Conservation (phyloP, 92 coral and sea anemone genomes). For the Virgularia gustaviana region DNA sequence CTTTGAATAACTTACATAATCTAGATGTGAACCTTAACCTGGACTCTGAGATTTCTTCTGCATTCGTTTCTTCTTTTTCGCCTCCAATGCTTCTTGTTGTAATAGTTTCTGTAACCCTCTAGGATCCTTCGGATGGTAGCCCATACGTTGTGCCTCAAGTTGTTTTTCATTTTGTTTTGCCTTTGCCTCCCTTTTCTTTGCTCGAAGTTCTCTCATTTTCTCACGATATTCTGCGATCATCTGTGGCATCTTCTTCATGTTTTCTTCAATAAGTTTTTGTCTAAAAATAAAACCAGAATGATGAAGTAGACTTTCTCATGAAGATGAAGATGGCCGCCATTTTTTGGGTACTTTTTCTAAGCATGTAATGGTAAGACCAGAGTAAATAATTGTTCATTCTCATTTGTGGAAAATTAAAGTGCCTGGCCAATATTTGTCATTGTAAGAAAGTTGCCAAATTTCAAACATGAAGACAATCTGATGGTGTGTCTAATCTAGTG, state of each 20-base stretch:
- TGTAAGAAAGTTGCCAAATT: too few relatives aligned
- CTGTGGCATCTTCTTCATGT: conserved; percentile 92
- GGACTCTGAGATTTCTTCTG: conserved; percentile 41
- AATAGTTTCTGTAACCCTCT: conserved; percentile 69
- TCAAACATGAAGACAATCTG: too few relatives aligned
- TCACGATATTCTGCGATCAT: conserved; percentile 81
- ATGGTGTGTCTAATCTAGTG: too few relatives aligned
- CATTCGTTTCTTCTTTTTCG: conserved; percentile 57
- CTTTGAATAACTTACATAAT: background rate
- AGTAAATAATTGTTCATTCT: too few relatives aligned
- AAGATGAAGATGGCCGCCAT: too few relatives aligned
- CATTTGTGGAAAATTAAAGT: too few relatives aligned
- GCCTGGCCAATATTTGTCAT: too few relatives aligned
- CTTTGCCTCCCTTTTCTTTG: conserved; percentile 65
- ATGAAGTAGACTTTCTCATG: too few relatives aligned
- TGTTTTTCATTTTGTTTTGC: conserved; percentile 61
- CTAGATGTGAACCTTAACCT: background rate
- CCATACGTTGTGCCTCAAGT: conserved; percentile 80
- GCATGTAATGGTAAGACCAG: background rate
- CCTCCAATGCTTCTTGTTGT: conserved; percentile 46
- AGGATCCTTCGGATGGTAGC: conserved; percentile 84
- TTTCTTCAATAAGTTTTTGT: conserved; percentile 75
- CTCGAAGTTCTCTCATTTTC: conserved; percentile 75
- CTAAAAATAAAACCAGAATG: conserved; percentile 34
- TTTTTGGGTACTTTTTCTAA: too few relatives aligned